Conservation (phyloP, 2,113 vertebrate genomes). For the Cyprinodon tularosa region DNA sequence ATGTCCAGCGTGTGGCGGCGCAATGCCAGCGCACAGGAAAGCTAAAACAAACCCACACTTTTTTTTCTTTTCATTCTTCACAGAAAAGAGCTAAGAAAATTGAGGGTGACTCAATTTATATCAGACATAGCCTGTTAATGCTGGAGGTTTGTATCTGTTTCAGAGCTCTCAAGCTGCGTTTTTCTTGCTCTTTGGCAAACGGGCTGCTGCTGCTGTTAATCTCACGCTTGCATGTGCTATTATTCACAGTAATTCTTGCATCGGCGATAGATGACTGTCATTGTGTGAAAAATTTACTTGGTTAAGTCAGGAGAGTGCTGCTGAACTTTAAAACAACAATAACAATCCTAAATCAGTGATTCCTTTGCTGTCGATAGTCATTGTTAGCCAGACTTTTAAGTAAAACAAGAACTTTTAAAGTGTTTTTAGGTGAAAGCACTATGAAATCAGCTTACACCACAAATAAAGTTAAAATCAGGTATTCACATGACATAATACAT, state of each 20-base stretch:
- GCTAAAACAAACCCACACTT: slow-evolving; percentile 65
- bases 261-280: slow-evolving; percentile 1
- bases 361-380: not conserved
- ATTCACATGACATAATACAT: not conserved
- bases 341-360: slow-evolving; percentile 11
- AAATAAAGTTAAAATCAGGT: not conserved
- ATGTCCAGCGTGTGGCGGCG: slow-evolving; percentile 61
- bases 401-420: too few relatives aligned
- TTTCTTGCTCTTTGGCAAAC: slow-evolving; percentile 83
- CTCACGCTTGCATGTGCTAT: slow-evolving; percentile 72
- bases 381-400: not conserved
- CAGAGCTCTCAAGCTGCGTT: slow-evolving; percentile 72
- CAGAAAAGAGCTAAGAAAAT: slow-evolving; percentile 98
- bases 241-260: slow-evolving; percentile 46
- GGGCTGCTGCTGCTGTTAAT: slow-evolving; percentile 42
- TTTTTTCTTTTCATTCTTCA: slow-evolving; percentile 83
- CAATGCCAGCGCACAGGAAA: slow-evolving; percentile 58
- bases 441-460: not conserved
- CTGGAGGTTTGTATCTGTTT: slow-evolving; percentile 98
- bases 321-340: slow-evolving; percentile 28
- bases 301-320: slow-evolving; percentile 64
- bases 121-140: slow-evolving; percentile 99
- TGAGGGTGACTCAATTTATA: slow-evolving; percentile 99
- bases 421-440: too few relatives aligned
- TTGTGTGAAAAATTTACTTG: slow-evolving; percentile 32